Evolutionary conservation across 1,140 invertebrate genomes (phyloP).

Genomic region (Heterodera schachtii): DNA sequence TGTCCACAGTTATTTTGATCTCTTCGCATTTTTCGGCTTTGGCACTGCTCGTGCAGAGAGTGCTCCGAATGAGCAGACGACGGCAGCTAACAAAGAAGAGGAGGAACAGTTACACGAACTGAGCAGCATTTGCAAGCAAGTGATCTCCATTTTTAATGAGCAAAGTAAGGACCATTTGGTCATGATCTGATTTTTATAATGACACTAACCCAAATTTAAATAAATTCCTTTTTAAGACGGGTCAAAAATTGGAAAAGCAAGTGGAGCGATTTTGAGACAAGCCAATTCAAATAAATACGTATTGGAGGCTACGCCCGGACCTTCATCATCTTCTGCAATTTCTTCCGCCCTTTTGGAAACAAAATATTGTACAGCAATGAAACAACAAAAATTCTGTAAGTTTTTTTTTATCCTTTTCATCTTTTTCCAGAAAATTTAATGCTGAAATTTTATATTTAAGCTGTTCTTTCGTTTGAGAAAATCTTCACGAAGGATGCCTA

Average conservation of each 20-base stretch:
- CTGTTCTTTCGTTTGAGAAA: neutral
- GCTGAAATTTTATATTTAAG: neutral
- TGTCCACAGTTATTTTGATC: neutral
- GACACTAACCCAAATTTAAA: neutral
- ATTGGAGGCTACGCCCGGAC: neutral
- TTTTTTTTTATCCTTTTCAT: neutral
- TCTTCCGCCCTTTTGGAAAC: neutral
- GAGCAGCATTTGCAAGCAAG: constrained; percentile 15
- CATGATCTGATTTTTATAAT: neutral
- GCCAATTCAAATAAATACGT: neutral
- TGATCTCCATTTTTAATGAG: constrained; percentile 11
- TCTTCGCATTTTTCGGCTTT: constrained; percentile 1
- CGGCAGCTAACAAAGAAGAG: constrained; percentile 1
- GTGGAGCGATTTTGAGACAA: neutral
- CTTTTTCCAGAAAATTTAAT: neutral
- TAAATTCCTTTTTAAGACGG: neutral
- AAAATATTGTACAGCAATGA: neutral
- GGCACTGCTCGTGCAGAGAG: neutral
- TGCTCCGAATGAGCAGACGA: neutral
- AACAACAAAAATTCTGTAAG: neutral
- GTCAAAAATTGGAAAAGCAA: neutral
- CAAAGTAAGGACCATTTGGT: neutral
- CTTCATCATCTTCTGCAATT: neutral
- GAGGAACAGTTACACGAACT: constrained; percentile 9
- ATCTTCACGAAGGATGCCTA: neutral